phyloP scores from a whole-genome alignment of 2,888 invertebrate species.

The Cancer borealis region DNA sequence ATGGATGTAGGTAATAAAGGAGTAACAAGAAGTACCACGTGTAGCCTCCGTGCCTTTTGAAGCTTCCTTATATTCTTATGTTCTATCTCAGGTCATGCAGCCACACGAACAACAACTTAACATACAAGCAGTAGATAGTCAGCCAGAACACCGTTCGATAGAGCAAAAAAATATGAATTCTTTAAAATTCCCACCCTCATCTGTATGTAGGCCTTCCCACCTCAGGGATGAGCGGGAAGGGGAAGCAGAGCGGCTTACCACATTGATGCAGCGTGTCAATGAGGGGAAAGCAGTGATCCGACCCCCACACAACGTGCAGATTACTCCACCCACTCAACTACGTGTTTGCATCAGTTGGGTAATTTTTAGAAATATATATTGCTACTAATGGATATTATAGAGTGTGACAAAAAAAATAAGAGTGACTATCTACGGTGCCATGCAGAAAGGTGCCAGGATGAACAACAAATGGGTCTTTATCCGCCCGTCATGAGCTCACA shows the following conservation, averaged over 20 bases:
- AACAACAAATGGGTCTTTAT: neutral
- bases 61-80: too few species aligned
- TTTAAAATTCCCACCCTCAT: neutral
- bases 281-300: conserved; percentile 34
- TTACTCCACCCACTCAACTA: neutral
- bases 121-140: too few species aligned
- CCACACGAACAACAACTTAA: too few species aligned
- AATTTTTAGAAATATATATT: neutral
- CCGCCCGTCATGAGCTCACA: neutral
- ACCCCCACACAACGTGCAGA: conserved; percentile 8
- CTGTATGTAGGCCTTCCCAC: neutral
- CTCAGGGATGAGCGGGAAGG: too few species aligned
- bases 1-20: too few species aligned
- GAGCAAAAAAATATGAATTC: neutral
- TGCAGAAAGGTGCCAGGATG: neutral
- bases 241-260: neutral
- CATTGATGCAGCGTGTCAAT: neutral
- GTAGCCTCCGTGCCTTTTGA: too few species aligned
- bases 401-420: neutral
- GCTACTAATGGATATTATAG: neutral
- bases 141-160: neutral
- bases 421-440: neutral
- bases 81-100: too few species aligned
- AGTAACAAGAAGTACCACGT: too few species aligned
- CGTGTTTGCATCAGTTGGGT: neutral